Base-by-base conservation (phyloP, 1,140 invertebrate genomes). In the Dolichoris vasculosae region DNA sequence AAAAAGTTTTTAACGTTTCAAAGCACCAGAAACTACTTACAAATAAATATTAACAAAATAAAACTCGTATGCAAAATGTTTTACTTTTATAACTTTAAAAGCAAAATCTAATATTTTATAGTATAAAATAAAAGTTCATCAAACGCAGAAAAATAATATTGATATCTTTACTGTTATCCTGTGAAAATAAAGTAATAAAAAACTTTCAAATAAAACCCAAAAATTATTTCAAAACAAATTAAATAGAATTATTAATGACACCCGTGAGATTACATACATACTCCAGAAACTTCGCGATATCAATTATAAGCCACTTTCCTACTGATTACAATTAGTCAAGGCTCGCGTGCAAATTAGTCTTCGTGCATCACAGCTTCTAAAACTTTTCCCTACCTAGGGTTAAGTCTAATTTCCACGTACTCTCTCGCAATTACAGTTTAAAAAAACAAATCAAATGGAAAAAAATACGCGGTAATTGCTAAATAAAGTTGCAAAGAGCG, bases 371-470 rank as follows among this genome's bases (percentile, higher is more conserved):
- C 11, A 32, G 43, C 64, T 23, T 20, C 23, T 30, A 69, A 38
- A 79, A 84, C 51, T 84, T 84, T 84, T 51, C 35, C 76, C 76
- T 79, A 84, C 78, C 79, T 84, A 84, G 83, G 76, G n/a, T 3
- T 15, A 6, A n/a, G 48, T 23, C 6, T 30, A 35, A 55, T 30
- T 30, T 76, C 7, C 1, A 73, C 11, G 40, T 76, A 76, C 43
- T 40, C 46, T n/a, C 38, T 15, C 26, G 30, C 26, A 76, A 7
- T 43, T 8, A 32, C 73, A 40, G n/a, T 48, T 20, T 26, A 40
- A 48, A 30, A 46, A 17, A 76, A 30, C 23, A 48, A 13, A 40
- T 43, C 69, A 43, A 73, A 43, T 20, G 38, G 6, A 0, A 11
- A 15, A 35, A 35, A 55, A 7, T 55, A 2, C 20, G 20, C 2